phyloP scores from a whole-genome alignment of 2,113 vertebrate genomes.

The Hippotragus niger region DNA sequence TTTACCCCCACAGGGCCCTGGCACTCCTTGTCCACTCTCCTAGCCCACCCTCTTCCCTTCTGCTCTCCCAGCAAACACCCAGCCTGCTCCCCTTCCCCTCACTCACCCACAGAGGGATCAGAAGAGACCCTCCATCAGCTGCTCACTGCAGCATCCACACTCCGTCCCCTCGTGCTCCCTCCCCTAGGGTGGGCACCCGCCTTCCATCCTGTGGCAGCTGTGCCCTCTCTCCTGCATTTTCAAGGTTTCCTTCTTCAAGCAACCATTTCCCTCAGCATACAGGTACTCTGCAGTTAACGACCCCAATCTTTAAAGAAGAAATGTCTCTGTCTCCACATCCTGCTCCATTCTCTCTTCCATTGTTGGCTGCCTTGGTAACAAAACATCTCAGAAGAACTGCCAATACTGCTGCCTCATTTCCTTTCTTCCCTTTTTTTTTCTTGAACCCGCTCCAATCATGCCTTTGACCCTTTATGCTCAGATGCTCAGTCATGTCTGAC shows the following conservation, averaged over 20 bases:
- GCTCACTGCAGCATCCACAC: background rate
- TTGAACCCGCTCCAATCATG: background rate
- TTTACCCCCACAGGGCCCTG: background rate
- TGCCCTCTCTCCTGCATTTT: background rate
- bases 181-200: background rate
- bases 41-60: background rate
- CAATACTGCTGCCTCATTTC: background rate
- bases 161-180: background rate
- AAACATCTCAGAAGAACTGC: background rate
- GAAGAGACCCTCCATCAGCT: background rate
- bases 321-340: background rate
- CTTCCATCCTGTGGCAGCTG: background rate
- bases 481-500: background rate
- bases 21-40: background rate
- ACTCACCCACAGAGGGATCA: background rate
- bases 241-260: background rate
- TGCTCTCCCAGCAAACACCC: background rate
- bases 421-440: background rate
- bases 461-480: background rate
- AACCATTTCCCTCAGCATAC: background rate
- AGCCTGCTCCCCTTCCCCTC: background rate
- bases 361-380: background rate
- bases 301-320: background rate
- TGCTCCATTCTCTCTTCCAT: background rate
- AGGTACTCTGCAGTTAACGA: background rate